Conservation (phyloP, 2,797 vertebrate genomes). For the Lepidocolaptes lacrymiger region DNA sequence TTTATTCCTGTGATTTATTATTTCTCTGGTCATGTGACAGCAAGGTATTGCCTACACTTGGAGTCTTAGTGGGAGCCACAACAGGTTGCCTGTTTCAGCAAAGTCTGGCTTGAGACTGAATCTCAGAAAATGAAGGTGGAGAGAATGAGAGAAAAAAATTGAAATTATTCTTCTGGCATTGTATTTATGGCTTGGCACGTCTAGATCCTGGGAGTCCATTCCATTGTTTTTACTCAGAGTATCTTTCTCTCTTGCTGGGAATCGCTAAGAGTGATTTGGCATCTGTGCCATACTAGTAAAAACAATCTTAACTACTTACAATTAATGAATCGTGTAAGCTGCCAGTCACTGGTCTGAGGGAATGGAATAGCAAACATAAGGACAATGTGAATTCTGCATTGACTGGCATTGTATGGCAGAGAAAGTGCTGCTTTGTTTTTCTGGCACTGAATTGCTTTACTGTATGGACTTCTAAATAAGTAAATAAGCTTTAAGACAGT, state of each 20-base stretch:
- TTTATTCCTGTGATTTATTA: neutral
- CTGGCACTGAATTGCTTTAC: neutral
- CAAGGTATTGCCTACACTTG: accelerated
- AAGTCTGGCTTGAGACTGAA: neutral
- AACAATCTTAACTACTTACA: conserved; percentile 39
- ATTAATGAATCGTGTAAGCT: conserved; percentile 27
- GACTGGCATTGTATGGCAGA: neutral
- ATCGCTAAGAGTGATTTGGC: conserved; percentile 17
- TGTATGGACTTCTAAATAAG: neutral
- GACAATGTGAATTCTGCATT: neutral
- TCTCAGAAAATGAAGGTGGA: neutral
- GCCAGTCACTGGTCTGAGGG: conserved; percentile 6
- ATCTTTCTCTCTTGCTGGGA: conserved; percentile 8
- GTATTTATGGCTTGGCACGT: neutral
- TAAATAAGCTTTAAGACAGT: neutral
- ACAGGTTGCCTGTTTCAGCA: neutral
- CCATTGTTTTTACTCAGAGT: conserved; percentile 42
- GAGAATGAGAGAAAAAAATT: neutral
- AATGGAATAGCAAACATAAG: neutral
- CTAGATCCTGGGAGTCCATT: neutral
- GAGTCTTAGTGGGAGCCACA: neutral
- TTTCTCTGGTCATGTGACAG: neutral
- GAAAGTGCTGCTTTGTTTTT: neutral
- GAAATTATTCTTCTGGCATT: neutral
- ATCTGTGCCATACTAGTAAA: conserved; percentile 19